Conservation (phyloP, 2,888 invertebrate genomes). For the Troides aeacus region DNA sequence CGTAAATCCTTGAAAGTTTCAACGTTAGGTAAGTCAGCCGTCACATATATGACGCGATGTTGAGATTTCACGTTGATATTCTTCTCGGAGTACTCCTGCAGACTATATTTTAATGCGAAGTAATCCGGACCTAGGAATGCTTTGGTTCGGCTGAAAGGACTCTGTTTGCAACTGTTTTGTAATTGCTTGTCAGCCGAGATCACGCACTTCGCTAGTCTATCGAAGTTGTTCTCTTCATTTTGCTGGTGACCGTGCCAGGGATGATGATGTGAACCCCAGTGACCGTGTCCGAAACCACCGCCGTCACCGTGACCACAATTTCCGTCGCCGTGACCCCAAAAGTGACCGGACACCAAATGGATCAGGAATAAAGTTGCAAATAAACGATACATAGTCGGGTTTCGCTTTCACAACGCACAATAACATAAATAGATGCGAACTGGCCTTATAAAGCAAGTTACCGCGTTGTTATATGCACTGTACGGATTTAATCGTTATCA, state of each 20-base stretch:
- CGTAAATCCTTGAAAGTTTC: conserved; percentile 21
- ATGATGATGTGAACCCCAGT: conserved; percentile 6
- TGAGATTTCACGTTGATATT: conserved; percentile 31
- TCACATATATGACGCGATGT: conserved; percentile 12
- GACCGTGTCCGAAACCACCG: not conserved
- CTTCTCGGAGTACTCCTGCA: conserved; percentile 31
- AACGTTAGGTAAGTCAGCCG: conserved; percentile 2
- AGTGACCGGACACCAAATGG: conserved; percentile 10
- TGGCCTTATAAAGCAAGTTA: not conserved
- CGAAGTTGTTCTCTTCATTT: conserved; percentile 24
- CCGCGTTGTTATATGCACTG: not conserved
- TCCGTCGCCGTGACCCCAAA: not conserved
- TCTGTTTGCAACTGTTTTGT: conserved; percentile 33
- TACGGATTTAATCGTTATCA: no score
- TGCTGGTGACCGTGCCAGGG: conserved; percentile 26
- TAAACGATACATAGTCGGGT: conserved; percentile 9
- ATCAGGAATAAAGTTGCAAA: conserved; percentile 1
- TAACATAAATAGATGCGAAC: not conserved
- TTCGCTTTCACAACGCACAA: not conserved
- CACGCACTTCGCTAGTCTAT: conserved; percentile 31
- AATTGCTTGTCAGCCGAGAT: conserved; percentile 31
- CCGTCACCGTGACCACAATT: not conserved
- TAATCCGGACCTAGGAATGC: conserved; percentile 28
- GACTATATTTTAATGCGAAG: conserved; percentile 24
- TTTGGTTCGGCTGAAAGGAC: conserved; percentile 23